Percentiles rank a stretch among this genome's conserved stretches.
phyloP scores from a whole-genome alignment of 2,888 invertebrate species.

The Apantesis nais region DNA sequence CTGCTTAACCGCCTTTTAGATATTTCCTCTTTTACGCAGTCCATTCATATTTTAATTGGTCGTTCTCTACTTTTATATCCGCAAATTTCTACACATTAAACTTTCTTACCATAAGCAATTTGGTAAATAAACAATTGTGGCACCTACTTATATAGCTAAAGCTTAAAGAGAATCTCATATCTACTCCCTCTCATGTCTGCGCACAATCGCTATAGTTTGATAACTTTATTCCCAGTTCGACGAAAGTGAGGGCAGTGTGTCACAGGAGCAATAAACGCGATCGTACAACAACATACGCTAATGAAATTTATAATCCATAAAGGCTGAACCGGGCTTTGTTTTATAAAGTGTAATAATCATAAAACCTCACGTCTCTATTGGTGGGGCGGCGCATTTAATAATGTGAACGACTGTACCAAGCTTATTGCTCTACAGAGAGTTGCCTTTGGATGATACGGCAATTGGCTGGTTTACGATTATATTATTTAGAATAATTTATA shows the following conservation, averaged over 20 bases:
- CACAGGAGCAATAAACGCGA: conserved; percentile 69
- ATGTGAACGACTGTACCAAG: conserved; percentile 48
- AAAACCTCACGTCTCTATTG: conserved; percentile 60
- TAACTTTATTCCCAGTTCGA: neutral
- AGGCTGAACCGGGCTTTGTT: conserved; percentile 66
- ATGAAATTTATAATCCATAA: conserved; percentile 83
- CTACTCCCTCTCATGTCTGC: neutral
- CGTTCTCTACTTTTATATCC: no score
- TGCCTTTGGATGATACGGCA: conserved; percentile 24
- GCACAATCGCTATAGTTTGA: neutral
- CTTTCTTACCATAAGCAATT: neutral
- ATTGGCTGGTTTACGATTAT: conserved; percentile 23
- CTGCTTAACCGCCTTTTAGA: neutral
- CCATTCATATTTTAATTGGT: neutral
- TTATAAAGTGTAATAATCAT: conserved; percentile 83
- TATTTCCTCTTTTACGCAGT: neutral
- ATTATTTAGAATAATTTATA: conserved; percentile 7
- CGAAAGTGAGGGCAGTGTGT: conserved; percentile 32
- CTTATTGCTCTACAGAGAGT: conserved; percentile 34
- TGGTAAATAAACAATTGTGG: neutral
- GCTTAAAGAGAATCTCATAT: neutral
- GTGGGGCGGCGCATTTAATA: conserved; percentile 50
- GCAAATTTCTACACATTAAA: neutral
- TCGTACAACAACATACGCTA: conserved; percentile 76
- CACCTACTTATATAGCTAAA: neutral